Conservation (phyloP, 2,113 vertebrate species). For the Mellivora capensis region DNA sequence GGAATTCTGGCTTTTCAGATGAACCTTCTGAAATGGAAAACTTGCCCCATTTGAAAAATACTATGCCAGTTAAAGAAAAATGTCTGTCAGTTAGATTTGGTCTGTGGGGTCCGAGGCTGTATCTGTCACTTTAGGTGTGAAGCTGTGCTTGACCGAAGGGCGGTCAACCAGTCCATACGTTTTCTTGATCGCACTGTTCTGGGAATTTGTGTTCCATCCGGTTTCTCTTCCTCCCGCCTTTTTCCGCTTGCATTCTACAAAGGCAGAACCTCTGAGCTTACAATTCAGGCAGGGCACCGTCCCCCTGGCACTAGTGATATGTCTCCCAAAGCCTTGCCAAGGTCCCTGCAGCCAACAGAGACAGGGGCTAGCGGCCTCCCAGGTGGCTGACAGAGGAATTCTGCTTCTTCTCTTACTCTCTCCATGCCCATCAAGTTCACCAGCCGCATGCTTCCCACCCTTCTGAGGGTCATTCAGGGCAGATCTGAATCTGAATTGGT, state of each 20-base stretch:
- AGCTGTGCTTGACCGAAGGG: background rate
- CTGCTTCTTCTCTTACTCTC: background rate
- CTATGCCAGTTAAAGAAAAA: background rate
- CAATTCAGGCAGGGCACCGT: accelerated
- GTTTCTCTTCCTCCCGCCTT: background rate
- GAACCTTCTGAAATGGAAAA: background rate
- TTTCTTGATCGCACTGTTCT: background rate
- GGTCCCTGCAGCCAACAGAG: background rate
- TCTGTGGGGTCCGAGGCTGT: background rate
- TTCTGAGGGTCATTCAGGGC: background rate
- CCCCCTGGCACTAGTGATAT: background rate
- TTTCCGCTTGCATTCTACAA: background rate
- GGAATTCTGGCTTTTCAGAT: background rate
- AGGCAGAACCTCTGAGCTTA: background rate
- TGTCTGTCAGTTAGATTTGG: background rate
- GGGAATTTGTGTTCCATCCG: too few species aligned
- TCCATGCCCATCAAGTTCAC: background rate
- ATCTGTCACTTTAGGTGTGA: background rate
- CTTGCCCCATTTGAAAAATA: background rate
- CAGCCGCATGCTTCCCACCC: background rate
- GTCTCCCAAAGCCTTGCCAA: background rate
- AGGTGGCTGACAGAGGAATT: background rate
- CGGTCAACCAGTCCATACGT: background rate
- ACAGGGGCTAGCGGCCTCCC: background rate
- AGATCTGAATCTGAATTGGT: background rate